Percentiles rank a stretch among this genome's conserved stretches.
phyloP scores from a whole-genome alignment of 2,797 vertebrate species.

The Malacoraja senta region DNA sequence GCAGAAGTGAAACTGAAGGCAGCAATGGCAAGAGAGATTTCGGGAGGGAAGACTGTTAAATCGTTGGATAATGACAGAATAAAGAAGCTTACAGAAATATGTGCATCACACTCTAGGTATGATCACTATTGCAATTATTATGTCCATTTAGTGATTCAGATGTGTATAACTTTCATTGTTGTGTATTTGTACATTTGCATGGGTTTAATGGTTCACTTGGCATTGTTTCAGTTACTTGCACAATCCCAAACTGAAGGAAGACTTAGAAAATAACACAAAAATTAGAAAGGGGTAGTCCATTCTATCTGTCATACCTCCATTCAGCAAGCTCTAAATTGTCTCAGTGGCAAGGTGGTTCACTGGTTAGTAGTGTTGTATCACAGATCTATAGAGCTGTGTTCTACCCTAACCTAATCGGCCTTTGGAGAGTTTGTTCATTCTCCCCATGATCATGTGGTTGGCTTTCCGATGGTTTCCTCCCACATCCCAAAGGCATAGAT shows the following conservation, averaged over 20 bases:
- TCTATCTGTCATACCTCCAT: too few relatives aligned
- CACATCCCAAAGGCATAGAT: too few relatives aligned
- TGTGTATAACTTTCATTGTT: neutral
- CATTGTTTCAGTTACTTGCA: neutral
- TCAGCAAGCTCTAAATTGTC: too few relatives aligned
- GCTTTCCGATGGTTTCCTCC: too few relatives aligned
- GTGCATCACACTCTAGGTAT: conserved; percentile 83
- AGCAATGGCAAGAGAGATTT: conserved; percentile 46
- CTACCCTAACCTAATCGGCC: too few relatives aligned
- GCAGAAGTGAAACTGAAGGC: conserved; percentile 76
- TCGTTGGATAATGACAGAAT: conserved; percentile 65
- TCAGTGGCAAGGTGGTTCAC: too few relatives aligned
- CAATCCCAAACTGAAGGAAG: neutral
- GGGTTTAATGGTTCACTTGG: neutral
- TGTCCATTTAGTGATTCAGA: conserved; percentile 36
- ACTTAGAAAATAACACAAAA: neutral
- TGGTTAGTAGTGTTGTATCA: too few relatives aligned
- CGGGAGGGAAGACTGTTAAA: conserved; percentile 52
- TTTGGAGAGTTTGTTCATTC: too few relatives aligned
- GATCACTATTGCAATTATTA: conserved; percentile 42
- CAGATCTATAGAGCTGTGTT: too few relatives aligned
- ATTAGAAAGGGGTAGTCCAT: too few relatives aligned
- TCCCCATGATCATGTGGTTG: too few relatives aligned
- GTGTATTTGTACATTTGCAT: neutral
- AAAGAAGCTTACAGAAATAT: conserved; percentile 72